Evolutionary conservation across 2,113 vertebrate genomes (phyloP), one percentile per base, ranked within the genome.

Genomic region (Heterotilapia buettikoferi): DNA sequence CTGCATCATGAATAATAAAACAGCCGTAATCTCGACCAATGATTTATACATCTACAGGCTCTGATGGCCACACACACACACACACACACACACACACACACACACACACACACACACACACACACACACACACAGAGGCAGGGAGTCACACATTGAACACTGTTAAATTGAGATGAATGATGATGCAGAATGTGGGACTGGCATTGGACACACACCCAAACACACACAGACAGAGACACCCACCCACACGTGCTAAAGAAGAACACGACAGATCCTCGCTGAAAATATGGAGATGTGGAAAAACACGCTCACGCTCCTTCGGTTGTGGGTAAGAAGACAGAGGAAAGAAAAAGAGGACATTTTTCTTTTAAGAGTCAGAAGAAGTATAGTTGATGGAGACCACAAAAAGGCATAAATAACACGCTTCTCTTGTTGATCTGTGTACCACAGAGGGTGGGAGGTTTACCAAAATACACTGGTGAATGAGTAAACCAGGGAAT

Each of bases 1-100:
- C 89, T 61, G 95, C 92, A 95, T 96, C 96, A 97, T 97, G 97
- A 97, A 97, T 96, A 97, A 96, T 97, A 96, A 96, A 97, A 96
- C 92, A 96, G 94, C 92, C 91, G 93, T 96, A 96, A 96, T 96
- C 95, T 94, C 91, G 80, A 93, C 92, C 95, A 90, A 91, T 96
- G 97, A 96, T 97, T 97, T 96, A 97, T 96, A 95, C 94, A 95
- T 95, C 92, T 93, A 95, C 94, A 90, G 95, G 89, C 94, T 82
- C 92, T 95, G 95, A 96, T 94, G 94, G 93, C 80, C 63, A 54
- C 82, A 87, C 92, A 87, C 88, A 90, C 93, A 87, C 73, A 90
- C 91, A 89, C 92, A 90, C 78, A 90, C 57, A 53, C 81, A 86
- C 92, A 86, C 88, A 89, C 93, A 87, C 63, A 54, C 81, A 86